Percentiles rank a stretch among this genome's conserved stretches.
Evolutionary conservation across 2,113 vertebrate genomes (phyloP).

Genomic region (Macrotus californicus): DNA sequence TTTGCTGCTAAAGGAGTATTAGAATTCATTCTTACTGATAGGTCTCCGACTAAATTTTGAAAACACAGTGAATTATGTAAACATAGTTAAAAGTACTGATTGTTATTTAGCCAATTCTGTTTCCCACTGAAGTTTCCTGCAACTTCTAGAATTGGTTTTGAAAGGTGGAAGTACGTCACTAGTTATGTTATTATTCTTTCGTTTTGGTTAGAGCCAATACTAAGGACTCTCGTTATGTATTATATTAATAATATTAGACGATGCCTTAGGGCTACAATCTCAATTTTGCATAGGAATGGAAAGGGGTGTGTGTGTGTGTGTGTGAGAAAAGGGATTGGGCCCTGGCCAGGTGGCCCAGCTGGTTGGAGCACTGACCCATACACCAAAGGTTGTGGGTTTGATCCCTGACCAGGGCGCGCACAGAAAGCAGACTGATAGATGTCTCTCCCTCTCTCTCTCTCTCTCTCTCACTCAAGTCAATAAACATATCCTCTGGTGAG

Average conservation of each 20-base stretch:
- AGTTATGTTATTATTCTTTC: constrained; percentile 2
- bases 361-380: too few relatives aligned
- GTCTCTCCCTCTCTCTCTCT: too few relatives aligned
- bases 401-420: too few relatives aligned
- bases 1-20: not conserved
- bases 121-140: not conserved
- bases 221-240: not conserved
- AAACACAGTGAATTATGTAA: not conserved
- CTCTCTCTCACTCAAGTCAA: too few relatives aligned
- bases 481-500: too few relatives aligned
- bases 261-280: not conserved
- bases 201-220: not conserved
- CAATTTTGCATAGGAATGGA: not conserved
- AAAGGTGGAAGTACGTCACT: not conserved
- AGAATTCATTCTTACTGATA: not conserved
- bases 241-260: not conserved
- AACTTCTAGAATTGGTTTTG: not conserved
- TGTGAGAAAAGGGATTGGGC: too few relatives aligned
- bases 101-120: not conserved
- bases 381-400: too few relatives aligned
- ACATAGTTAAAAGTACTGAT: not conserved
- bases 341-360: too few relatives aligned
- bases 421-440: too few relatives aligned
- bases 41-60: constrained; percentile 13
- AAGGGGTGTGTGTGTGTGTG: not conserved